Conservation (phyloP, 2,797 vertebrate species). For the Sebastiscus albofasciatus region DNA sequence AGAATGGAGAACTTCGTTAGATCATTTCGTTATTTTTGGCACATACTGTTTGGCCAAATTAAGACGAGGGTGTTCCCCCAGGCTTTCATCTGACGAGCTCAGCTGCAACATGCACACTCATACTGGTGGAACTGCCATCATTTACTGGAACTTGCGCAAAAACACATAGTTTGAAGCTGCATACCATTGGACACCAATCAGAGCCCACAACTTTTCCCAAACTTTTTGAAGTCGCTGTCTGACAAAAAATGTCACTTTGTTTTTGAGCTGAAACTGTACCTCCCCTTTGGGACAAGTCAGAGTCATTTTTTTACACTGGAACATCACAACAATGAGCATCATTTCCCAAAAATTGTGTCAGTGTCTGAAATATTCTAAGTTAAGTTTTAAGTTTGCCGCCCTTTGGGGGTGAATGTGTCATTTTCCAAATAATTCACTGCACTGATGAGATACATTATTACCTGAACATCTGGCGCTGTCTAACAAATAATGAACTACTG, state of each 20-base stretch:
- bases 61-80: conserved; percentile 50
- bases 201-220: conserved; percentile 22
- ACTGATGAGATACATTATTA: neutral
- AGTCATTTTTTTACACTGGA: neutral
- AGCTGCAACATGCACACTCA: conserved; percentile 51
- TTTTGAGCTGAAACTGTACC: neutral
- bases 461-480: neutral
- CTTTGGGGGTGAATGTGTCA: neutral
- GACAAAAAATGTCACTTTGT: neutral
- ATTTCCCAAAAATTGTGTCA: neutral
- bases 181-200: conserved; percentile 16
- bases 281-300: neutral
- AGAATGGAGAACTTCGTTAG: conserved; percentile 6
- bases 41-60: neutral
- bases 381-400: neutral
- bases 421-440: neutral
- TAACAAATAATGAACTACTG: neutral
- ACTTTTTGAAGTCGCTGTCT: neutral
- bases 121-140: conserved; percentile 29
- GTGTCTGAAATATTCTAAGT: neutral
- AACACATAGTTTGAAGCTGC: conserved; percentile 17
- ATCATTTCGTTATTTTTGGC: conserved; percentile 49
- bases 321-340: neutral
- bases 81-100: conserved; percentile 15
- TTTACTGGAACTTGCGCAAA: conserved; percentile 60